Evolutionary conservation across 1,140 invertebrate genomes (phyloP), one percentile per base, ranked within the genome.

Genomic region (Heterodera carotae): DNA sequence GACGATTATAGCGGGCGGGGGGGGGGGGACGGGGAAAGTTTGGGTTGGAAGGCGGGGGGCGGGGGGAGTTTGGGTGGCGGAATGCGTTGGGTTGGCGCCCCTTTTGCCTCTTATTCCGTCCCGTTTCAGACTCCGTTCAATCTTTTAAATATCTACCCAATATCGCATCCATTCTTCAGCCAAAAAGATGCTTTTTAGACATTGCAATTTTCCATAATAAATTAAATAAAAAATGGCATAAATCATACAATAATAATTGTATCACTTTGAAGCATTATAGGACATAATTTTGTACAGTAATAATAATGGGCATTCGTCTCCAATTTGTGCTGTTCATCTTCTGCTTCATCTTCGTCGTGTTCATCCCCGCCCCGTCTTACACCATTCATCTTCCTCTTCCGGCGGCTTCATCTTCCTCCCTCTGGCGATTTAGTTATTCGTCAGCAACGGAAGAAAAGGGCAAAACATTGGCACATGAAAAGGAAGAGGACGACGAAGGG

Each of bases 391-490:
- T 62, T 31, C 25, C 27, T 34, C 33, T 66, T 34, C 29, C 62
- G 29, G 29, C 62, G 29, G 29, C 27, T 29, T 66, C 29, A 22
- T 15, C 62, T 2, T 66, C 62, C 29, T 34, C 62, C 29, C 62
- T 66, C 62, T 66, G 62, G 62, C 62, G 62, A 18, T 66, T 66
- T 31, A 18, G 10, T n/a, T 29, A 66, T 66, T 66, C n/a, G 22
- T 56, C 22, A 10, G 62, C 62, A 66, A 34, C 33, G 22, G 62
- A 66, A 15, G 62, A 66, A 34, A 66, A 29, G 12, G 62, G 10
- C 10, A 34, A 12, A 29, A 34, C 29, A 6, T 12, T 31, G 33
- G 62, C 8, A 0, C 33, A 12, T 4, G 25, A 34, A 27, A n/a
- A 66, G 62, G 25, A n/a, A 12, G 62, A 66, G 22, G 22, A 15